A percentile compares a stretch with the other conserved stretches of the same genome.
These are phyloP conservation scores for Helicoverpa zea DNA, from an alignment of 1,140 invertebrate genomes.

Conservation along the genomic window DNA sequence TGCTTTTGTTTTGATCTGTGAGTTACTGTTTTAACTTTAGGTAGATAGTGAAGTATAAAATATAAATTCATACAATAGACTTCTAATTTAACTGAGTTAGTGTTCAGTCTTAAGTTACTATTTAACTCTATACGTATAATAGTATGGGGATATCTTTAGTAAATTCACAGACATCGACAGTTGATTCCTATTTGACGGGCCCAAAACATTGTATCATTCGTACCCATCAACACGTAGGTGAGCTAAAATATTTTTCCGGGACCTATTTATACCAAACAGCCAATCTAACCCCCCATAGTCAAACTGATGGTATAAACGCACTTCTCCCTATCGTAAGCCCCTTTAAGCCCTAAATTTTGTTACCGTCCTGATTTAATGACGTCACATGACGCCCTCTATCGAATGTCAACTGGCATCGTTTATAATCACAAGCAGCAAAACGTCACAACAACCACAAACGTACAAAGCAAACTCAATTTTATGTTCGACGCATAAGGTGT, in stretches of 20 bases:
- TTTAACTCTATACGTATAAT: too few species aligned
- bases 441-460: constrained; percentile 17
- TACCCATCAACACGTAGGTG: constrained; percentile 33
- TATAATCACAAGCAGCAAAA: constrained; percentile 45
- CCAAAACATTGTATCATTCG: neutral
- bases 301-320: constrained; percentile 45
- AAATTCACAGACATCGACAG: too few species aligned
- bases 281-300: constrained; percentile 31
- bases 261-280: constrained; percentile 31
- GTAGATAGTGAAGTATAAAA: too few species aligned
- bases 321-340: constrained; percentile 61
- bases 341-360: constrained; percentile 80
- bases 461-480: constrained; percentile 46
- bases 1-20: neutral
- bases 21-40: too few species aligned
- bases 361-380: constrained; percentile 85
- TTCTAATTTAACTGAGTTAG: too few species aligned
- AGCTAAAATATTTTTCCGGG: constrained; percentile 40
- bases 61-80: too few species aligned
- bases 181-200: neutral
- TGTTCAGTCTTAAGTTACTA: too few species aligned
- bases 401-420: constrained; percentile 82
- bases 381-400: constrained; percentile 82
- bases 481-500: neutral
- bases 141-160: too few species aligned